Conservation (phyloP, 2,113 vertebrate species). For the Cheilinus undulatus region DNA sequence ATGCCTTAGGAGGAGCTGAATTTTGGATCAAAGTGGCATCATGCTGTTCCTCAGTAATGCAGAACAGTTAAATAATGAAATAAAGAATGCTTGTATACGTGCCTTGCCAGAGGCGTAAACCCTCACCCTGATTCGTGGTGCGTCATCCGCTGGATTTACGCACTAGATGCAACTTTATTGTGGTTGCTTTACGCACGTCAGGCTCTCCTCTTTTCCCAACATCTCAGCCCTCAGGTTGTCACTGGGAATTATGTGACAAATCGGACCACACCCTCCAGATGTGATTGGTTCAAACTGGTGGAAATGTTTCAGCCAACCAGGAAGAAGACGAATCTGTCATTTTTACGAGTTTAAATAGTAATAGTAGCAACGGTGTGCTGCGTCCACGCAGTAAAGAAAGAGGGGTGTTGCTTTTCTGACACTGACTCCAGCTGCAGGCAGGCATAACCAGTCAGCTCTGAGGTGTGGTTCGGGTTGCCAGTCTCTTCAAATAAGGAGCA, state of each 20-base stretch:
- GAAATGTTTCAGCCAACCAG: background rate
- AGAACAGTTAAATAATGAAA: background rate
- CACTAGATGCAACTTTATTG: background rate
- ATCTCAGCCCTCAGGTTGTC: background rate
- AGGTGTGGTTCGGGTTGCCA: too few species aligned
- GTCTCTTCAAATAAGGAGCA: too few species aligned
- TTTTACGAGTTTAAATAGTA: background rate
- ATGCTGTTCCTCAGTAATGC: background rate
- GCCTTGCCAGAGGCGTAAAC: background rate
- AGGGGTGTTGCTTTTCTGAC: background rate
- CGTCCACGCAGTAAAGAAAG: background rate
- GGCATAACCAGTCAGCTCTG: background rate
- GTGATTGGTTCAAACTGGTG: background rate
- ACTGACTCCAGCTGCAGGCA: background rate
- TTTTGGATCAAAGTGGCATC: background rate
- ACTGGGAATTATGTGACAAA: background rate
- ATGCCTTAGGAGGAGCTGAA: background rate
- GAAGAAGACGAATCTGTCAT: background rate
- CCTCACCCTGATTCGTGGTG: background rate
- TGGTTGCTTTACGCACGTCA: background rate
- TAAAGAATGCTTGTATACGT: background rate
- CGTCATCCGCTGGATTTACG: constrained; percentile 2
- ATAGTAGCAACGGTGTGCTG: background rate
- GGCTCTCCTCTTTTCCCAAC: background rate
- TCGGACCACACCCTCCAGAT: background rate